Evolutionary conservation across 2,113 vertebrate species (phyloP).

Genomic region (Oncorhynchus mykiss): DNA sequence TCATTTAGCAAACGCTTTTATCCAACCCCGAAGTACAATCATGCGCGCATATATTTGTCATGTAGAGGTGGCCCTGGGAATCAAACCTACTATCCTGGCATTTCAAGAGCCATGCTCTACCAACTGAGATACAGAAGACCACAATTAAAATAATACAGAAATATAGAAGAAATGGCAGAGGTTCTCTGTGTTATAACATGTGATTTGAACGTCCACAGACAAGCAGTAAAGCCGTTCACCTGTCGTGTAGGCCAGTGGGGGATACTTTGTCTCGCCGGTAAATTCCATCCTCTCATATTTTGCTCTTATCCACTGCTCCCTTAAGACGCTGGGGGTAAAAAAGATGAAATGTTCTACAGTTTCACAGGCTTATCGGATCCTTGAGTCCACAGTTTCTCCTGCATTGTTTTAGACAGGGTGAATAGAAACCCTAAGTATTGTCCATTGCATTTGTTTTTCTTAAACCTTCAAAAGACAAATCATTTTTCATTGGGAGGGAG

Average conservation of each 20-base stretch:
- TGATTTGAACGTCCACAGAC: neutral
- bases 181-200: neutral
- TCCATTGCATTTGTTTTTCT: no score
- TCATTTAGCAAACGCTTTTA: neutral
- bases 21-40: no score
- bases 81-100: no score
- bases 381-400: neutral
- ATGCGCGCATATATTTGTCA: no score
- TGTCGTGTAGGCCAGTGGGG: conserved; percentile 71
- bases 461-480: no score
- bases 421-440: neutral
- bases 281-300: conserved; percentile 91
- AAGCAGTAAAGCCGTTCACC: conserved; percentile 67
- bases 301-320: conserved; percentile 91
- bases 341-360: neutral
- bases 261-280: conserved; percentile 71
- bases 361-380: neutral
- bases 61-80: no score
- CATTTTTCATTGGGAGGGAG: neutral
- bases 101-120: no score
- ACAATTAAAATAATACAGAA: neutral
- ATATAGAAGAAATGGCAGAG: neutral
- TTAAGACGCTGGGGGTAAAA: conserved; percentile 76
- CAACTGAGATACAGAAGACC: no score
- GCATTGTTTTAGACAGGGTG: neutral